These are phyloP conservation scores for Pristionchus exspectatus DNA, from an alignment of 2,888 invertebrate species.

Conservation along the genomic window DNA sequence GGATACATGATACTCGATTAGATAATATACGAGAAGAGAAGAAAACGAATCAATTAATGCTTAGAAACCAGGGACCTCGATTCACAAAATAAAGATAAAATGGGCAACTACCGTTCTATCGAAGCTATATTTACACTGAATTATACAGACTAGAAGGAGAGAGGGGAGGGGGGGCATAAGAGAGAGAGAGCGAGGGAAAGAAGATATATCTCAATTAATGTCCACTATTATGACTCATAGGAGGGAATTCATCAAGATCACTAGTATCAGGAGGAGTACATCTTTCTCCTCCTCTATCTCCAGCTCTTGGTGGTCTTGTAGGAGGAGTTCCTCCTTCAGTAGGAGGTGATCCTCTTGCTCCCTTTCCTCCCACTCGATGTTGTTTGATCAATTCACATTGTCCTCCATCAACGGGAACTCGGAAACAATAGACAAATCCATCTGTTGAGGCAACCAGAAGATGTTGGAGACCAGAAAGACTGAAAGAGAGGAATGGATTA, in stretches of 20 bases:
- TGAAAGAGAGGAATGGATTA: conserved; percentile 78
- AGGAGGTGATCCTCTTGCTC: conserved; percentile 57
- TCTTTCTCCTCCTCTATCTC: not conserved
- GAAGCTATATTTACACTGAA: conserved; percentile 7
- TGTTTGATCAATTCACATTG: conserved; percentile 74
- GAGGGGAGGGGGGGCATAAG: not conserved
- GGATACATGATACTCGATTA: not conserved
- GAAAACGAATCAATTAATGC: not conserved
- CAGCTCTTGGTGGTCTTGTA: conserved; percentile 15
- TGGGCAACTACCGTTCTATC: not conserved
- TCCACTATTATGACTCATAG: conserved; percentile 70
- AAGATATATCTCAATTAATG: not conserved
- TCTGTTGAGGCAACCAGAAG: conserved; percentile 93
- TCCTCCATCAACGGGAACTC: conserved; percentile 84
- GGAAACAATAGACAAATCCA: conserved; percentile 94
- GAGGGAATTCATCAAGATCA: conserved; percentile 75
- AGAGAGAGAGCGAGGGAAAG: too few species aligned
- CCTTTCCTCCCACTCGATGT: conserved; percentile 69
- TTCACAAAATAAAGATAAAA: not conserved
- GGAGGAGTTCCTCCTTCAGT: conserved; percentile 37
- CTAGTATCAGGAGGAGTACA: conserved; percentile 44
- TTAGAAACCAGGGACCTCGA: not conserved
- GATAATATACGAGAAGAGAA: not conserved
- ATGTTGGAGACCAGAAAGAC: conserved; percentile 87
- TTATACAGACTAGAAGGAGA: conserved; percentile 1